Percentiles rank a stretch among this genome's conserved stretches.
phyloP scores from a whole-genome alignment of 2,113 vertebrate genomes.

The Gnathonemus echidnorhynchus region DNA sequence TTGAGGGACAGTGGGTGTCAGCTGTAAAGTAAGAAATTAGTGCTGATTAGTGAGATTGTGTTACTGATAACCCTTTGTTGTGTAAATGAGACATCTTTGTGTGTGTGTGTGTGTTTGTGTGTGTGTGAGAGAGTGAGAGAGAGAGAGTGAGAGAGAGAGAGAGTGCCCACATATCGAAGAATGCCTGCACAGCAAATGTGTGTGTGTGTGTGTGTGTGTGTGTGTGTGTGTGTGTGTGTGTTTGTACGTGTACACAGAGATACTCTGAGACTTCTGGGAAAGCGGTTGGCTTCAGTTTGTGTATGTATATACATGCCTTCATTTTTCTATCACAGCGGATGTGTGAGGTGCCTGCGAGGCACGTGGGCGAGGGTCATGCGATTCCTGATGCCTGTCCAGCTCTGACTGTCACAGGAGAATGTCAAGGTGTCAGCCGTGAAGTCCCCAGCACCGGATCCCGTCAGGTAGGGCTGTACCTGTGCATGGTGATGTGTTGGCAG shows the following conservation, averaged over 20 bases:
- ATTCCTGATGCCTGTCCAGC: slow-evolving; percentile 53
- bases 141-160: background rate
- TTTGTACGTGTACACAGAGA: background rate
- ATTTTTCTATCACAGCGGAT: background rate
- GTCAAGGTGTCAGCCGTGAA: slow-evolving; percentile 57
- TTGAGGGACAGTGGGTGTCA: background rate
- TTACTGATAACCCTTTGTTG: background rate
- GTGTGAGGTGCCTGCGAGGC: slow-evolving; percentile 2
- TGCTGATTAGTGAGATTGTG: background rate
- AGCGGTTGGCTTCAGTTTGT: background rate
- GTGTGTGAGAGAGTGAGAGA: background rate
- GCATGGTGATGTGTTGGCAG: slow-evolving; percentile 58
- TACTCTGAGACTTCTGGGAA: background rate
- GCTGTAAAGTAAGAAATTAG: background rate
- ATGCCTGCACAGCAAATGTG: slow-evolving; percentile 11
- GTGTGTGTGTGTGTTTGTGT: background rate
- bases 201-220: background rate
- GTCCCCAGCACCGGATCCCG: slow-evolving; percentile 40
- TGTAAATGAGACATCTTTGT: background rate
- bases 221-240: slow-evolving; percentile 11
- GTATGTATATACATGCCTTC: slow-evolving; percentile 10
- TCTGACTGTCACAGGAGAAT: slow-evolving; percentile 54
- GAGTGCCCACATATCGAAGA: background rate
- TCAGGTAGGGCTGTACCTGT: slow-evolving; percentile 45
- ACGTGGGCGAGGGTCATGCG: background rate